phyloP scores from a whole-genome alignment of 2,797 vertebrate genomes.

The Ctenosaura bakeri region DNA sequence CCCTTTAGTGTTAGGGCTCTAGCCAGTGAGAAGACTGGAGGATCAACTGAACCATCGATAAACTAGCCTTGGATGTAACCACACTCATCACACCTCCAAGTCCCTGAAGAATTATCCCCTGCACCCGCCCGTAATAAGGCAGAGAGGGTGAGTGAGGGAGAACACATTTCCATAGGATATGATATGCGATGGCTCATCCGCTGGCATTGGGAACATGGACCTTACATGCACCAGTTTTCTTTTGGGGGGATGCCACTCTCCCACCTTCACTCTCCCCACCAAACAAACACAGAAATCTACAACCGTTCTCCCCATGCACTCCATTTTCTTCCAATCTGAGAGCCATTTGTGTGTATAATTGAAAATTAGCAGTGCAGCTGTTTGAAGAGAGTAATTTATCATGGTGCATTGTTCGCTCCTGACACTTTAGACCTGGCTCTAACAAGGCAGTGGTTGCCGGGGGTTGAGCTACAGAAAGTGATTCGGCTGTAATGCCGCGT shows the following conservation, averaged over 20 bases:
- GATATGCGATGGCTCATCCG: conserved; percentile 66
- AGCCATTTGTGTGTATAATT: conserved; percentile 99
- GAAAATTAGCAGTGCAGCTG: conserved; percentile 99
- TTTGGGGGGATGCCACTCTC: conserved; percentile 83
- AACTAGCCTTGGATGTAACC: too few relatives aligned
- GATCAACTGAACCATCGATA: too few relatives aligned
- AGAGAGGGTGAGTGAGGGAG: conserved; percentile 45
- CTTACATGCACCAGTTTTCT: conserved; percentile 76
- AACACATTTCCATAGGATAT: conserved; percentile 26
- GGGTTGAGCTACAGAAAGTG: conserved; percentile 90
- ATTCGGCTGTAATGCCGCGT: conserved; percentile 91
- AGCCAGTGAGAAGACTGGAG: too few relatives aligned
- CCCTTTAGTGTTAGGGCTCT: too few relatives aligned
- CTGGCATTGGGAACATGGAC: conserved; percentile 71
- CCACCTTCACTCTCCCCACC: conserved; percentile 85
- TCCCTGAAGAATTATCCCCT: background rate
- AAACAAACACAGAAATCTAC: conserved; percentile 89
- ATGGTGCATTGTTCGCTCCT: conserved; percentile 94
- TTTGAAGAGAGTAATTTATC: conserved; percentile 99
- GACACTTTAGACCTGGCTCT: conserved; percentile 97
- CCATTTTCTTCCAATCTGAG: conserved; percentile 96
- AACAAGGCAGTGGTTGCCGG: conserved; percentile 94
- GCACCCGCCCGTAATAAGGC: background rate
- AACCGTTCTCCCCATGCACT: conserved; percentile 89
- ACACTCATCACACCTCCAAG: background rate